Conservation (phyloP, 1,140 invertebrate species). For the Prorops nasuta region DNA sequence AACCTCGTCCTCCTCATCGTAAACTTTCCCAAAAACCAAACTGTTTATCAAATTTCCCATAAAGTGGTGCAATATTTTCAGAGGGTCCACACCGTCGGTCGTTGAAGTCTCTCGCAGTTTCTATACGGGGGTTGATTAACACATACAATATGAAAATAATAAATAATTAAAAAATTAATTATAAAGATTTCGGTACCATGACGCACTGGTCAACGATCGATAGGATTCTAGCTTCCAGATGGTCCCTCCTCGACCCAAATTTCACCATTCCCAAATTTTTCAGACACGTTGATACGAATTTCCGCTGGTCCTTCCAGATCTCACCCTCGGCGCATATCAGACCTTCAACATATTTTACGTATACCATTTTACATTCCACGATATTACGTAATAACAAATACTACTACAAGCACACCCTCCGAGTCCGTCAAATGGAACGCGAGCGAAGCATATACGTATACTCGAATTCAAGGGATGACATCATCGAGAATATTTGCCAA, state of each 20-base stretch:
- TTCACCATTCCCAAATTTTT: slow-evolving; percentile 76
- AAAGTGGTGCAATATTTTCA: slow-evolving; percentile 63
- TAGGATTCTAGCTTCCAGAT: slow-evolving; percentile 9
- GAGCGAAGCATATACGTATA: too few relatives aligned
- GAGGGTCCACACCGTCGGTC: slow-evolving; percentile 49
- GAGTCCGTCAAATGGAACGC: too few relatives aligned
- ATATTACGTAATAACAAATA: too few relatives aligned
- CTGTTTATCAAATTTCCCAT: slow-evolving; percentile 75
- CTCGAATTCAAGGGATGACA: slow-evolving; percentile 20
- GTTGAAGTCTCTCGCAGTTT: slow-evolving; percentile 31
- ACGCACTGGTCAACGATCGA: slow-evolving; percentile 16
- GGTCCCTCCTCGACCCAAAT: slow-evolving; percentile 60
- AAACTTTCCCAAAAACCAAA: slow-evolving; percentile 74
- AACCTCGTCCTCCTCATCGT: slow-evolving; percentile 64
- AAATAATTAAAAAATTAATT: neutral
- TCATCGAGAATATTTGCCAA: slow-evolving; percentile 21
- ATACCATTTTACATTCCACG: too few relatives aligned
- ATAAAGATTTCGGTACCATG: neutral
- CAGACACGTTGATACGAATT: slow-evolving; percentile 69
- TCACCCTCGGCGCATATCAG: slow-evolving; percentile 79
- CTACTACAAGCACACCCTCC: too few relatives aligned
- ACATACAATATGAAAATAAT: slow-evolving; percentile 3
- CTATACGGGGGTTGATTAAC: slow-evolving; percentile 30
- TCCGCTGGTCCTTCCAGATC: slow-evolving; percentile 80
- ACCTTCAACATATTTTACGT: too few relatives aligned